A percentile compares a stretch with the other conserved stretches of the same genome.
Evolutionary conservation across 2,797 vertebrate species (phyloP).

Genomic region (Platyrinchus mystaceus): DNA sequence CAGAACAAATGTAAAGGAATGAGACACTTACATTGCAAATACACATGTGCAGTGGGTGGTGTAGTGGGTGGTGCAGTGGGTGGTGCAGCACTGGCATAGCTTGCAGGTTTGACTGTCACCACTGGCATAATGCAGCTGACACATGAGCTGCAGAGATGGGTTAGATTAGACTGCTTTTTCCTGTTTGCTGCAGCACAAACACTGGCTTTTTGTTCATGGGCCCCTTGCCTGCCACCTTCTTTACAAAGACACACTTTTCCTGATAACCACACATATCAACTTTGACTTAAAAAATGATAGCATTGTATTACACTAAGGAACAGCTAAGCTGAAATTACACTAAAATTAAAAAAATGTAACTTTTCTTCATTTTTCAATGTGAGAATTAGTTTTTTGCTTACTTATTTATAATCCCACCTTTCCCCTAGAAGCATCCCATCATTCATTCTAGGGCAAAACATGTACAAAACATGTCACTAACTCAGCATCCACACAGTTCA

Average conservation of each 20-base stretch:
- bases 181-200: background rate
- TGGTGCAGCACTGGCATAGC: background rate
- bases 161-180: background rate
- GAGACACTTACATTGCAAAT: background rate
- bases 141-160: background rate
- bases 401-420: background rate
- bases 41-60: fast-evolving
- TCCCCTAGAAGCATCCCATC: background rate
- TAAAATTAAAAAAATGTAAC: background rate
- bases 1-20: background rate
- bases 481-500: background rate
- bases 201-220: fast-evolving
- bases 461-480: background rate
- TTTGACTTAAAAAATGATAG: background rate
- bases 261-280: background rate
- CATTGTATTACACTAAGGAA: background rate
- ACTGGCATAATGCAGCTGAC: background rate
- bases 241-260: background rate
- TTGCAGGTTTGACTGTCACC: background rate
- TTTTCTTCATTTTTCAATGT: background rate
- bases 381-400: background rate
- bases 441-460: background rate
- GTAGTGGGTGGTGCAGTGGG: background rate
- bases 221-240: background rate
- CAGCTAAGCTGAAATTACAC: background rate